Percentiles rank a stretch among this genome's conserved stretches.
Evolutionary conservation across 2,797 vertebrate genomes (phyloP).

Genomic region (Sciaenops ocellatus): DNA sequence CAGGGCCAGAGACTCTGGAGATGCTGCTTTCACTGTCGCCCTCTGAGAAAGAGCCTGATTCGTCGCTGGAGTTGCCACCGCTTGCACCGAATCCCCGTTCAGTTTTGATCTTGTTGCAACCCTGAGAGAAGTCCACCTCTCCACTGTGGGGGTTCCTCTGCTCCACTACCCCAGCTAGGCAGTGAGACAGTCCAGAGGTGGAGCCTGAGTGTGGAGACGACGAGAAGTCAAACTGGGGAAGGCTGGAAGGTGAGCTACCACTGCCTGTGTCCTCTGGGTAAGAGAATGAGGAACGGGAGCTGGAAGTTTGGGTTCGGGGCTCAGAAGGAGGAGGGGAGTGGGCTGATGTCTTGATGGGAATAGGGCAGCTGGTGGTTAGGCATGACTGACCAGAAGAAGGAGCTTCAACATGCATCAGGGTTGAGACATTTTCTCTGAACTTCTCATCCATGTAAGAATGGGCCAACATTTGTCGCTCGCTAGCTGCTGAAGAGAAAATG

Average conservation of each 20-base stretch:
- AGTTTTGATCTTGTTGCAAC: constrained; percentile 92
- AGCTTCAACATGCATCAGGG: constrained; percentile 64
- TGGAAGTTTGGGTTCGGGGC: constrained; percentile 91
- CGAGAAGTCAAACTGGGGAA: constrained; percentile 93
- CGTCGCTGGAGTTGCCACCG: constrained; percentile 96
- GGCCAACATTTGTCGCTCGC: constrained; percentile 87
- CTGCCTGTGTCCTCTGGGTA: constrained; percentile 91
- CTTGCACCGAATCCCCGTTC: constrained; percentile 88
- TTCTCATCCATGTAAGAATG: constrained; percentile 88
- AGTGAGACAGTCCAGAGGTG: constrained; percentile 84
- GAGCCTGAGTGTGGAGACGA: constrained; percentile 91
- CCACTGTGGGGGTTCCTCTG: constrained; percentile 83
- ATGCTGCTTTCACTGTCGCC: constrained; percentile 95
- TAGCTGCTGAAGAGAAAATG: constrained; percentile 91
- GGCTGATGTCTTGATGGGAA: constrained; percentile 91
- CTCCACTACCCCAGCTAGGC: constrained; percentile 84
- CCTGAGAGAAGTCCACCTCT: constrained; percentile 90
- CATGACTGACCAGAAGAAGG: constrained; percentile 83
- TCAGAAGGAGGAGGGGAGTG: constrained; percentile 90
- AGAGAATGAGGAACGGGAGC: constrained; percentile 92
- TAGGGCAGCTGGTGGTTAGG: constrained; percentile 91
- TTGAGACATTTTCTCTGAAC: constrained; percentile 85
- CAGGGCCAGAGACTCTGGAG: constrained; percentile 91
- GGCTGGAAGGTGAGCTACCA: constrained; percentile 91
- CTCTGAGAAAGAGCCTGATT: constrained; percentile 96